Evolutionary conservation across 1,140 invertebrate genomes (phyloP).

Genomic region (Trissolcus basalis): DNA sequence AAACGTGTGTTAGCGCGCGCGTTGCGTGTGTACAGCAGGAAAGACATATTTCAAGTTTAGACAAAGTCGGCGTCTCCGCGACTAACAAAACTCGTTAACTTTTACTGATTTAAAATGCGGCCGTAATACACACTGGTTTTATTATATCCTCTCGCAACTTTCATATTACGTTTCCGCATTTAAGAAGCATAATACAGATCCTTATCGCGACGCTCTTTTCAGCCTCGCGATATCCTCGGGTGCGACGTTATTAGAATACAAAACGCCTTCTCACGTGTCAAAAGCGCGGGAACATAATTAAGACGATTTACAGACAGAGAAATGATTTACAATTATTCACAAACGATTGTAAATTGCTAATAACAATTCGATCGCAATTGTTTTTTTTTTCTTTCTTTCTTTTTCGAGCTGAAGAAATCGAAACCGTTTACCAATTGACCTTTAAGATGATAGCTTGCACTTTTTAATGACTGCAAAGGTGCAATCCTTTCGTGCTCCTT

Average conservation of each 20-base stretch:
- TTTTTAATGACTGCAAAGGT: slow-evolving; percentile 61
- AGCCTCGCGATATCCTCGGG: neutral
- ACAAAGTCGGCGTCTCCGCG: neutral
- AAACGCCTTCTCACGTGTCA: neutral
- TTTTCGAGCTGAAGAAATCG: slow-evolving; percentile 23
- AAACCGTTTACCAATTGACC: slow-evolving; percentile 55
- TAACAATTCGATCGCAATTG: neutral
- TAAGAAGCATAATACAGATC: slow-evolving; percentile 16
- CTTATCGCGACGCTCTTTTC: slow-evolving; percentile 13
- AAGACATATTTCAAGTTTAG: neutral
- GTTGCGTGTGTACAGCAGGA: no score
- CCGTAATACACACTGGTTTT: slow-evolving; percentile 5
- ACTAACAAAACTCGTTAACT: slow-evolving; percentile 14
- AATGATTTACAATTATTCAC: neutral
- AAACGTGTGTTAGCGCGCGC: no score
- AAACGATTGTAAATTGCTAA: neutral
- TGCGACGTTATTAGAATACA: neutral
- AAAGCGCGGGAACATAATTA: no score
- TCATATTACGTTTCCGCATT: slow-evolving; percentile 31
- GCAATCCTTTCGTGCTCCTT: slow-evolving; percentile 63
- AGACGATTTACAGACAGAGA: no score
- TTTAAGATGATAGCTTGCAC: slow-evolving; percentile 57
- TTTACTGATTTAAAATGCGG: slow-evolving; percentile 24
- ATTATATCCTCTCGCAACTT: slow-evolving; percentile 21
- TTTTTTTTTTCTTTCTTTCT: slow-evolving; percentile 18